Evolutionary conservation across 1,140 invertebrate genomes (phyloP), one percentile per base, ranked within the genome.

Genomic region (Pseudobourletiella spinata): DNA sequence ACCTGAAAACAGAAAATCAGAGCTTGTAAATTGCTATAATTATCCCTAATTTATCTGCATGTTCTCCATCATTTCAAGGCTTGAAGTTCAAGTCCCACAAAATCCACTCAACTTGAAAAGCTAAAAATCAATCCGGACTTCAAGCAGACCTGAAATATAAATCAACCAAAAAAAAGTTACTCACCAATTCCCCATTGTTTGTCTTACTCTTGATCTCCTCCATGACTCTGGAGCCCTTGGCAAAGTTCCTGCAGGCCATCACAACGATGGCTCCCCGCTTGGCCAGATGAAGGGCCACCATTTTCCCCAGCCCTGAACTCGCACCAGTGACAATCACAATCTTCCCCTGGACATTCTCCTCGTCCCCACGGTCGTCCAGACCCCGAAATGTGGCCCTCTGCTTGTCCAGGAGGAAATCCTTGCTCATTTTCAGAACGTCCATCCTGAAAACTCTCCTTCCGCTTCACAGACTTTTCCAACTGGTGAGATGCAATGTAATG

Each of bases 171-270:
- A 51, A 51, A 51, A 6, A 25, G n/a, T 44, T 22, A 58, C 35
- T 3, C 26, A 58, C 42, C 42, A 58, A 44, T 24, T 44, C 42
- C 26, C 42, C 42, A 25, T 58, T 58, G 20, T 58, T 58, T 4
- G 42, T 58, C 25, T 58, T 42, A 20, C 42, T 44, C 25, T 58
- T 58, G 29, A 58, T 44, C 26, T 58, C 35, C 18, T 58, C 42
- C 35, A 42, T 44, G 14, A 24, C 35, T 43, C 42, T 3, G 35
- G 56, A 58, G 14, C 42, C 42, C 30, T 55, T 55, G 29, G 52
- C 70, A 65, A 87, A 76, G 76, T 91, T 83, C 59, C 90, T 77
- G 73, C 91, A 93, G 2, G 88, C 89, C 76, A 94, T 79, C 29
- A 92, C 82, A 29, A 94, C 83, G 71, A 80, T 84, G 1, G 88